These are phyloP conservation scores for Euproctis similis DNA, from an alignment of 2,888 invertebrate species.

Conservation along the genomic window DNA sequence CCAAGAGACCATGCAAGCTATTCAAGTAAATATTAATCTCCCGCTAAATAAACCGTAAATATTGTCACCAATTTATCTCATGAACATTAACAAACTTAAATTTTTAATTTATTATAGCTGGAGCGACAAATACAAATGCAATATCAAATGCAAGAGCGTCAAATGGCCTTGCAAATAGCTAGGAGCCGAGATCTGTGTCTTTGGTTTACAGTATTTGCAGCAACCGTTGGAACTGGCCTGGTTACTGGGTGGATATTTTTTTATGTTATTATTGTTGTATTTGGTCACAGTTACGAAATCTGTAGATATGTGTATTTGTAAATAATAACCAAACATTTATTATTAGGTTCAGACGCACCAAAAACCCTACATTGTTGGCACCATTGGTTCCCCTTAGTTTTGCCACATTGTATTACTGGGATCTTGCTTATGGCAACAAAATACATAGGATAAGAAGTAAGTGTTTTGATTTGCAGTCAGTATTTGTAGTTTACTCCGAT, in stretches of 20 bases:
- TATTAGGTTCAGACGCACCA: conserved; percentile 77
- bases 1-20: conserved; percentile 80
- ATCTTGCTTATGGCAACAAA: conserved; percentile 86
- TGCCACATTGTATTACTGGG: conserved; percentile 82
- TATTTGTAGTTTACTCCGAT: no score
- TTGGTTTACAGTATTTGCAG: conserved; percentile 82
- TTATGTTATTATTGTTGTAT: no score
- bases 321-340: no score
- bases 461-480: conserved; percentile 24
- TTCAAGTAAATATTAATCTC: conserved; percentile 68
- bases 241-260: conserved; percentile 49
- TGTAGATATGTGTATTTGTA: no score
- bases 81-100: not conserved
- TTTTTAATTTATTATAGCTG: conserved; percentile 62
- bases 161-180: conserved; percentile 82
- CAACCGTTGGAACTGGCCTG: conserved; percentile 69
- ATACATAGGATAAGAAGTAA: conserved; percentile 83
- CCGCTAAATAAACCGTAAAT: no score
- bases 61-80: no score
- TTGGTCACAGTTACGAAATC: no score
- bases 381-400: conserved; percentile 85
- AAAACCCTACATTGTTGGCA: conserved; percentile 75
- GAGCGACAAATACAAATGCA: conserved; percentile 88
- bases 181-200: conserved; percentile 82
- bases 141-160: conserved; percentile 84